Evolutionary conservation across 2,888 invertebrate species (phyloP).

Genomic region (Apotomis capreana): DNA sequence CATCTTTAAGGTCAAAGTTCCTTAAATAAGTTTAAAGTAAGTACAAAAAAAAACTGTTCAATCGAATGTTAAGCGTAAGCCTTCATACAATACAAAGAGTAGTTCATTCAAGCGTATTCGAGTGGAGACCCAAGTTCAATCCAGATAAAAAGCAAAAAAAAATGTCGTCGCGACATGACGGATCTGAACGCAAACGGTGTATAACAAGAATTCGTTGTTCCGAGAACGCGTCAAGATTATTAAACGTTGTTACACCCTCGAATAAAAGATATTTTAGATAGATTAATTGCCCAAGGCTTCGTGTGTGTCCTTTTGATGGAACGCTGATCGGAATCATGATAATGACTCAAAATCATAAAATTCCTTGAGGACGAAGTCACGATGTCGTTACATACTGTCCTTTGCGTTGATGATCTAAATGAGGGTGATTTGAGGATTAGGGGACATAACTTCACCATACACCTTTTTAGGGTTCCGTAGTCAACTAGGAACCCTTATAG

Average conservation of each 20-base stretch:
- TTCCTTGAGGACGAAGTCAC: slow-evolving; percentile 71
- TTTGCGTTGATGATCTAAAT: slow-evolving; percentile 76
- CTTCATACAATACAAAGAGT: no score
- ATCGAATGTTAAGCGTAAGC: no score
- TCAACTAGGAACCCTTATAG: no score
- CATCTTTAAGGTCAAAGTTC: no score
- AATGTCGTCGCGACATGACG: slow-evolving; percentile 30
- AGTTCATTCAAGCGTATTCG: no score
- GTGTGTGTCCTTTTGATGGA: slow-evolving; percentile 77
- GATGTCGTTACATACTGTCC: slow-evolving; percentile 67
- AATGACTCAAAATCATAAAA: slow-evolving; percentile 74
- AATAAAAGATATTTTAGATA: slow-evolving; percentile 54
- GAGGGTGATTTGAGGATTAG: slow-evolving; percentile 67
- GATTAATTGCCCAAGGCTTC: slow-evolving; percentile 73
- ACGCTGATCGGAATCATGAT: slow-evolving; percentile 75
- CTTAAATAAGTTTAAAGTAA: no score
- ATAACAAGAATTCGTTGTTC: slow-evolving; percentile 44
- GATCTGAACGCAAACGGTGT: slow-evolving; percentile 35
- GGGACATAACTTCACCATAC: slow-evolving; percentile 34
- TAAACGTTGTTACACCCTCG: slow-evolving; percentile 51
- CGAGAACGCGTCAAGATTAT: slow-evolving; percentile 50
- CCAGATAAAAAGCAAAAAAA: neutral
- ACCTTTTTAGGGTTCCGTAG: no score
- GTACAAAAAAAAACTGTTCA: no score
- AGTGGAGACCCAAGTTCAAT: no score